Evolutionary conservation across 2,888 invertebrate species (phyloP), one percentile per base, ranked within the genome.

Genomic region (Pseudococcus longispinus): DNA sequence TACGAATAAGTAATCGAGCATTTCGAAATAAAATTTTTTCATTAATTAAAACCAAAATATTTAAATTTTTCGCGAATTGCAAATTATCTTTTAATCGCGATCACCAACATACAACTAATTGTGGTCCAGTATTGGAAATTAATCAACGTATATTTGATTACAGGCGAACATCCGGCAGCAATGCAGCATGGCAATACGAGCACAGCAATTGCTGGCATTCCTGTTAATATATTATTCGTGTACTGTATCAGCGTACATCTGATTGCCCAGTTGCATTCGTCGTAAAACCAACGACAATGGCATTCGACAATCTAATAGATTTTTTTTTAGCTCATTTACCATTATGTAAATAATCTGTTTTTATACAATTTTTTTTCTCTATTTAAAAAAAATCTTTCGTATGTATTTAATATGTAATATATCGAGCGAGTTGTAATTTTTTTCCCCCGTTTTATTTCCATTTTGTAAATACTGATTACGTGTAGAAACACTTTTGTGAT

Each of bases 131-230:
- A 44, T 26, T 60, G 51, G 60, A 8, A 55, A 84, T 60, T 60
- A 51, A 51, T 26, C 13, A 4, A 11, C 2, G 26, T 18, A 37
- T 80, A 42, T 85, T 88, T 88, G 88, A 88, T 89, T 89, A 9
- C 92, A 95, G 95, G 95, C 88, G 95, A 95, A 91, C 94, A 95
- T 91, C 95, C 95, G 83, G 95, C 95, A 26, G 94, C 94, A 80
- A 94, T 94, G 92, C 94, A 94, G 91, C 93, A 94, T 90, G 94
- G 94, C 89, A 93, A 93, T 91, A 88, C 90, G 87, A 90, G 91
- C 89, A 91, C 89, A 77, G 89, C 88, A 44, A 88, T 88, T 83
- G 88, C 88, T 70, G 87, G 88, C 20, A 87, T 89, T 85, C 88
- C 88, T 23, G 87, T 89, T 1, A 88, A 88, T 83, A 87, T 87